Evolutionary conservation across 2,888 invertebrate genomes (phyloP), one percentile per base, ranked within the genome.

Genomic region (Chalcosyrphus nemorum): DNA sequence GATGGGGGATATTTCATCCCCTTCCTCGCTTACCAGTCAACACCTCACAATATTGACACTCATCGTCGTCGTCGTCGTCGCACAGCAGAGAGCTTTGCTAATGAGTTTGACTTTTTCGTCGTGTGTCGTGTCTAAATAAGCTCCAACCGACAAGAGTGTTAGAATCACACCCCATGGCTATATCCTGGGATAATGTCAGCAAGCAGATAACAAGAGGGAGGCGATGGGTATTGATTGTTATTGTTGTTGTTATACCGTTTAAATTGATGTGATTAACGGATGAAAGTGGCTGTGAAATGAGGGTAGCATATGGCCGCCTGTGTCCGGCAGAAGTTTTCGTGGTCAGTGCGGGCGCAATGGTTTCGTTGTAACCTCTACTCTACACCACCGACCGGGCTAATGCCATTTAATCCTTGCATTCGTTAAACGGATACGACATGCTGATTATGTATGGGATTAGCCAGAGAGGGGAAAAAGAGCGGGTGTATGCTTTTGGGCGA

Each of bases 71-170:
- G n/a, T n/a, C n/a, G n/a, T n/a, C n/a, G 63, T 72, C 54, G 57
- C 76, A 45, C 71, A 38, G 17, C 61, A 47, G 66, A 77, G 77
- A 82, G 81, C 72, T 82, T 82, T 77, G 80, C 84, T 84, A 84
- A 84, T 84, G 84, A 84, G 84, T 84, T 80, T 74, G 84, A 84
- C 84, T 84, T 84, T 84, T 84, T 84, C 80, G 41, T 71, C 35
- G 68, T n/a, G n/a, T n/a, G n/a, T n/a, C n/a, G n/a, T n/a, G n/a
- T 52, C 45, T 50, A 57, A 81, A 76, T 71, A 65, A 82, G 81
- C 81, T 77, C 63, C 68, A 54, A 19, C 24, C n/a, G n/a, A n/a
- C n/a, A n/a, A n/a, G n/a, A 4, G 24, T 45, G 38, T 21, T 66
- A 50, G 38, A 66, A 15, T 66, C 32, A 56, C 65, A 57, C 71